A percentile compares a stretch with the other conserved stretches of the same genome.
These are phyloP conservation scores for Coptodon rendalli DNA, from an alignment of 2,113 vertebrate genomes.

Conservation along the genomic window DNA sequence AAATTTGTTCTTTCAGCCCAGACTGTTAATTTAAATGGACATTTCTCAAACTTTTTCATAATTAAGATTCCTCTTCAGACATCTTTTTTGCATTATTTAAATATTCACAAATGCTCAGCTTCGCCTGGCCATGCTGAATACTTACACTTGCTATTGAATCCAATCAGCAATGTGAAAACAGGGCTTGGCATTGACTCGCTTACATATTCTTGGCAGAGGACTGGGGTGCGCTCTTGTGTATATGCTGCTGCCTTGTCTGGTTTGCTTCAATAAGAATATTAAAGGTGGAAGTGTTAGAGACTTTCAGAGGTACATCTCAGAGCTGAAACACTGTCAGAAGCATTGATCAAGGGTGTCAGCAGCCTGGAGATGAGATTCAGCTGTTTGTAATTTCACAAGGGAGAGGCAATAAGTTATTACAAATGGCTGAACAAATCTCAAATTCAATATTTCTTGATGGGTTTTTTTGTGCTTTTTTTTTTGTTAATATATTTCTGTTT, in stretches of 20 bases:
- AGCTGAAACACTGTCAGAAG: background rate
- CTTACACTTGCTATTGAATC: background rate
- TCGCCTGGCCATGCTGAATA: background rate
- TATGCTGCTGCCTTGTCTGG: constrained; percentile 7
- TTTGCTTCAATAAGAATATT: background rate
- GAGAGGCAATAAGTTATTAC: background rate
- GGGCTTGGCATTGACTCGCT: background rate
- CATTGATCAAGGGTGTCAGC: constrained; percentile 8
- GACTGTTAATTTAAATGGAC: background rate
- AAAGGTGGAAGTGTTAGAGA: background rate
- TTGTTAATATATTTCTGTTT: background rate
- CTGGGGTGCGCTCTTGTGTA: background rate
- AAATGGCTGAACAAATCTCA: constrained; percentile 1
- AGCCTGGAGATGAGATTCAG: background rate
- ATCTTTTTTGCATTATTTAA: background rate
- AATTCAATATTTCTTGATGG: background rate
- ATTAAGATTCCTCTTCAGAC: background rate
- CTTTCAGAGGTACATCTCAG: background rate
- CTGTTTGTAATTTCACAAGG: background rate
- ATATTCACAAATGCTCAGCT: background rate
- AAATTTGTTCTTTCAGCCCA: background rate
- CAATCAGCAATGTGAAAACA: constrained; percentile 2
- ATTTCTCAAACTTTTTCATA: background rate
- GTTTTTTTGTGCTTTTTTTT: background rate
- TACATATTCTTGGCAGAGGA: background rate